Conservation (phyloP, 2,797 vertebrate genomes). For the Coluber constrictor region DNA sequence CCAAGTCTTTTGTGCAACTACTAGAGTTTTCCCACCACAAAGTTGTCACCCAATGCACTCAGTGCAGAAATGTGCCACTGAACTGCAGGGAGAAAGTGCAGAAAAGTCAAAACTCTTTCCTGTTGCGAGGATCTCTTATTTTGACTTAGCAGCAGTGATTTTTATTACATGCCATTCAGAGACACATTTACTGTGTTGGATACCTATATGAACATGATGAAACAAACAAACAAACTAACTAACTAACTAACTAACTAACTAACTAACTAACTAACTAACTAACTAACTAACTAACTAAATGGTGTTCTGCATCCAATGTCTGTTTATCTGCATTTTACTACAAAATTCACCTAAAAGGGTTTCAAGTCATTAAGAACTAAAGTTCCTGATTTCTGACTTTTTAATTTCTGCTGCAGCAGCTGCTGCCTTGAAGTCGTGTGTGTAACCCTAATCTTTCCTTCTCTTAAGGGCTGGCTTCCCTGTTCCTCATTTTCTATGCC, state of each 20-base stretch:
- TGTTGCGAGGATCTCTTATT: not conserved
- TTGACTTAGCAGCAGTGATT: not conserved
- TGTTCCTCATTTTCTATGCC: not conserved
- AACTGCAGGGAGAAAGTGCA: not conserved
- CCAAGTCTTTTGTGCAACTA: not conserved
- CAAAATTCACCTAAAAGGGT: not conserved
- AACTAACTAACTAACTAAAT: not conserved
- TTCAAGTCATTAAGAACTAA: not conserved
- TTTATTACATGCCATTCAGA: not conserved
- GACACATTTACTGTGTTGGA: not conserved
- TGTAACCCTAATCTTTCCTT: not conserved
- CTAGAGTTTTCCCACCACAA: not conserved
- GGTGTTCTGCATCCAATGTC: not conserved
- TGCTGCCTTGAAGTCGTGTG: not conserved
- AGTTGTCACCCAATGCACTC: not conserved
- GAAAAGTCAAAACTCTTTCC: not conserved
- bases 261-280: not conserved
- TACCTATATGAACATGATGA: not conserved
- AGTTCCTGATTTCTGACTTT: not conserved
- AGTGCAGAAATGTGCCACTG: not conserved
- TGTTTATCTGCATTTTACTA: not conserved
- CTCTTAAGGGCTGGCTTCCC: not conserved
- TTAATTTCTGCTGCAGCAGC: not conserved
- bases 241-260: not conserved
- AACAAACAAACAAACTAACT: not conserved